Evolutionary conservation across 2,888 invertebrate genomes (phyloP), one percentile per base, ranked within the genome.

Genomic region (Hirtodrosophila trivittata): DNA sequence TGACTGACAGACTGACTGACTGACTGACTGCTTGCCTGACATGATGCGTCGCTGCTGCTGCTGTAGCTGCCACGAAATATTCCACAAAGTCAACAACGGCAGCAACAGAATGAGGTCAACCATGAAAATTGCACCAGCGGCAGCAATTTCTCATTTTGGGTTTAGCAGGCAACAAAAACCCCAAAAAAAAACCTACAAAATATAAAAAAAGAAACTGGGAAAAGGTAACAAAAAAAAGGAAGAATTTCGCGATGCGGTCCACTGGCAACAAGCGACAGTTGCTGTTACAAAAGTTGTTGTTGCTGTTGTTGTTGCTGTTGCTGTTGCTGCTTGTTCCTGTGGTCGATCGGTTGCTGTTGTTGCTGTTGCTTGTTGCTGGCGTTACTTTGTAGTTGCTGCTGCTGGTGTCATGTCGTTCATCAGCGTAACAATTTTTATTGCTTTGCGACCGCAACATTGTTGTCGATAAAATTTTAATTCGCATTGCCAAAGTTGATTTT

Each of bases 401-500:
- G 70, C 38, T 83, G 73, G 83, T 85, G 85, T 82, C 81, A 81
- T 82, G 85, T 82, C 82, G 85, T 82, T 74, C 81, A 82, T 82
- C 81, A 84, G 82, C 71, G 68, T 67, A 78, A 84, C 74, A 81
- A 84, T 82, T 82, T 82, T 80, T 85, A 86, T 80, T 83, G 73
- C 73, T 51, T 64, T 54, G 54, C 77, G 63, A 76, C 86, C 83
- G 76, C 83, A 83, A 83, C 71, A 63, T 76, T 76, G 67, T 86
- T 75, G 83, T 66, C 81, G 71, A 83, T 83, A 81, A 77, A 86
- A 77, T 86, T 86, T 83, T 83, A 86, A 83, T 86, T 81, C 76
- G 54, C 71, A 68, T 80, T 74, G 71, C 47, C 71, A 47, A 59
- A 28, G 18, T 3, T 21, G 2, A 3, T 21, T 21, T 21, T 21